Evolutionary conservation across 2,113 vertebrate species (phyloP), one percentile per base, ranked within the genome.

Genomic region (Varanus salvator): DNA sequence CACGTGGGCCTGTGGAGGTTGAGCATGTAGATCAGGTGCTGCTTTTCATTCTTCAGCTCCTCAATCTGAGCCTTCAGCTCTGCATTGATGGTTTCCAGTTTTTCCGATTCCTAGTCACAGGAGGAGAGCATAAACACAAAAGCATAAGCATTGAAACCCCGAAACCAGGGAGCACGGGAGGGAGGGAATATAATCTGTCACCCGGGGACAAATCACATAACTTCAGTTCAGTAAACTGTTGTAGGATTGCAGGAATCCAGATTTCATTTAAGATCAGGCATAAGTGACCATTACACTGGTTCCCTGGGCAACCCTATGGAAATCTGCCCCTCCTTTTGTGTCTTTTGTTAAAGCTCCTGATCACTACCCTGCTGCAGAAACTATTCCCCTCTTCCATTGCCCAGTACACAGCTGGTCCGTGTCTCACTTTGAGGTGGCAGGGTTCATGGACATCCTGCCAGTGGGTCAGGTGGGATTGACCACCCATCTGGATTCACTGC

Each of bases 1-100:
- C 99, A 99, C 0, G 99, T 99, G 52, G 99, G 99, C 88, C 99
- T 97, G 94, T 99, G 99, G 78, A 99, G 98, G 91, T 99, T 99
- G 21, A 99, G 97, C 99, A 99, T 99, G 97, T 99, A 99, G 94
- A 99, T 99, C 95, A 99, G 96, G 96, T 99, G 99, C 96, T 99
- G 99, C 96, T 99, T 99, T 97, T 99, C 99, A 0, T 98, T 98
- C 97, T 99, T 99, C 92, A 99, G 97, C 95, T 98, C 98, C 97
- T 99, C 98, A 0, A 99, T 99, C 94, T 99, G 99, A 75, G 98
- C 98, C 96, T 99, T 99, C 95, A 99, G 93, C n/a, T 99, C 99
- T 0, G 98, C 96, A 44, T 99, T 99, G 91, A 99, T 98, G 0
- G 96, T 97, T 97, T 99, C 99, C 97, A 99, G 97, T 93, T 99